Conservation (phyloP, 2,888 invertebrate species). For the Drosophila infuscata region DNA sequence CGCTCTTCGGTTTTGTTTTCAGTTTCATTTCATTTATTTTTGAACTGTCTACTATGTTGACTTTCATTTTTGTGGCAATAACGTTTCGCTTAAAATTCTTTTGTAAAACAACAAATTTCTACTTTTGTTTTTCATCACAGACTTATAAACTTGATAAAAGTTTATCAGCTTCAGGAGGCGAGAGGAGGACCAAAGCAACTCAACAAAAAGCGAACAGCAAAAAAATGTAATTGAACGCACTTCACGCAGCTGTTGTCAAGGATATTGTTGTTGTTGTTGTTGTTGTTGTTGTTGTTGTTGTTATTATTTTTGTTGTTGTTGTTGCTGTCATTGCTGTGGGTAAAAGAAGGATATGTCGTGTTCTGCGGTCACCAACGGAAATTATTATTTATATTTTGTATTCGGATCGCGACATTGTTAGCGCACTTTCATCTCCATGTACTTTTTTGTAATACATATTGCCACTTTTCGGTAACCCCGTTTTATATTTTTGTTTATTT, state of each 20-base stretch:
- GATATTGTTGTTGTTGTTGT: conserved; percentile 27
- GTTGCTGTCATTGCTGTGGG: conserved; percentile 24
- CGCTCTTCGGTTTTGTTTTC: conserved; percentile 26
- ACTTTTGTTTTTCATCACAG: conserved; percentile 32
- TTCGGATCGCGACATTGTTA: conserved; percentile 45
- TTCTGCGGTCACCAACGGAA: conserved; percentile 71
- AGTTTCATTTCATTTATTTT: conserved; percentile 19
- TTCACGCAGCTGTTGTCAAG: conserved; percentile 74
- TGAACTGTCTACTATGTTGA: conserved; percentile 45
- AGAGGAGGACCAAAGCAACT: conserved; percentile 15
- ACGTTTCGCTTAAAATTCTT: conserved; percentile 61
- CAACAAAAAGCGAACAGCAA: conserved; percentile 27
- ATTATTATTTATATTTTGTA: conserved; percentile 75
- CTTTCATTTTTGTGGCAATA: conserved; percentile 60
- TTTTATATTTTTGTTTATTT: conserved; percentile 5
- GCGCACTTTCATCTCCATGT: conserved; percentile 34
- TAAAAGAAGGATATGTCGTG: conserved; percentile 55
- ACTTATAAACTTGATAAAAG: conserved; percentile 68
- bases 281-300: conserved; percentile 29
- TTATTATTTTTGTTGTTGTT: conserved; percentile 20
- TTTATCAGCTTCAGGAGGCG: conserved; percentile 44
- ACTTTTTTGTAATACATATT: conserved; percentile 41
- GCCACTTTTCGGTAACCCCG: conserved; percentile 35
- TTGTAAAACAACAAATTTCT: conserved; percentile 26
- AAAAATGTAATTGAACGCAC: conserved; percentile 73